A percentile compares a stretch with the other conserved stretches of the same genome.
phyloP scores from a whole-genome alignment of 2,113 vertebrate species.

The Indicator maculatus region DNA sequence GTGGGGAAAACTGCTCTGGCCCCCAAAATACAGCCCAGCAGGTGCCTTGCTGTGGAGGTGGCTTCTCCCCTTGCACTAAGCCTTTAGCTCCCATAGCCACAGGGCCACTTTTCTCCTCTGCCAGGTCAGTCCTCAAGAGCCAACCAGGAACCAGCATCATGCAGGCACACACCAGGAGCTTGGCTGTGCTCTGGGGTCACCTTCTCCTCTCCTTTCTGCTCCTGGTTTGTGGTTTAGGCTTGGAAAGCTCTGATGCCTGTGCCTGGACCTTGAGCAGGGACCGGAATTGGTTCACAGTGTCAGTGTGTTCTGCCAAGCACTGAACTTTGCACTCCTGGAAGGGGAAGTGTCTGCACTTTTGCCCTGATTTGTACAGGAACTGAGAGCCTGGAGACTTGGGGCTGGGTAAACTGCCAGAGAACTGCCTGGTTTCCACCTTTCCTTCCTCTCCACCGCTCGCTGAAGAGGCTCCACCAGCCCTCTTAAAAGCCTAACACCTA shows the following conservation, averaged over 20 bases:
- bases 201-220: background rate
- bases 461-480: background rate
- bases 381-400: background rate
- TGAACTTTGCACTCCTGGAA: background rate
- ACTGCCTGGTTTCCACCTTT: background rate
- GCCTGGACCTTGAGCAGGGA: background rate
- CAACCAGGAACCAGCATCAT: background rate
- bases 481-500: background rate
- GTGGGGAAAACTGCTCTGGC: background rate
- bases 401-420: background rate
- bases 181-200: accelerated
- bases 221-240: background rate
- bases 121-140: background rate
- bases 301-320: background rate
- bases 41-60: background rate
- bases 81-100: accelerated
- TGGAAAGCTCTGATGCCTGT: background rate
- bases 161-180: accelerated
- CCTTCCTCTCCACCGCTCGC: background rate
- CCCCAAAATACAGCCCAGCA: background rate
- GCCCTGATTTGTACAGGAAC: background rate
- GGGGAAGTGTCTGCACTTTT: background rate
- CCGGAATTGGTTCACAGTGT: background rate
- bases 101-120: background rate
- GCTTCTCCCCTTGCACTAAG: accelerated